Percentiles rank a stretch among this genome's conserved stretches.
Evolutionary conservation across 1,140 invertebrate genomes (phyloP).

Genomic region (Pemphigus obesinymphae): DNA sequence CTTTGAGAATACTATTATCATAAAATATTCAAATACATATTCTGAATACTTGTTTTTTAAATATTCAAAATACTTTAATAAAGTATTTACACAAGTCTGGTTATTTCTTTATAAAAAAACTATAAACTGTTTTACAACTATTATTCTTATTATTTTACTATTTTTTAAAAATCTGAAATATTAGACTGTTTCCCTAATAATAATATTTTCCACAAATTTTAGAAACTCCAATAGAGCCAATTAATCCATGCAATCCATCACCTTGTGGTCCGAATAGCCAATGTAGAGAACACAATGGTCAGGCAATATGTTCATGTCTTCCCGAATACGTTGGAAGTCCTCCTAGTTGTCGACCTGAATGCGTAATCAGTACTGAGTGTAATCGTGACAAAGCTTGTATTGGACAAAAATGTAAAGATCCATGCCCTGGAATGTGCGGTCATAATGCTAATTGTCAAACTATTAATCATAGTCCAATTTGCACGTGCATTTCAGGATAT

Average conservation of each 20-base stretch:
- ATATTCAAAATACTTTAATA: too few species aligned
- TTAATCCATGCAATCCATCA: conserved; percentile 54
- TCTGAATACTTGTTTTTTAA: too few species aligned
- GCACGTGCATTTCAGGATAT: conserved; percentile 53
- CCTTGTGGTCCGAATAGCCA: conserved; percentile 56
- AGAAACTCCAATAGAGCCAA: conserved; percentile 46
- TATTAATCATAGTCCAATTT: conserved; percentile 53
- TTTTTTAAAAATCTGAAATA: too few species aligned
- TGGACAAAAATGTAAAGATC: conserved; percentile 54
- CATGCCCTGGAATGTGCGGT: conserved; percentile 56
- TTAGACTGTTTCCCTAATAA: too few species aligned
- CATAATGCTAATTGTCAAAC: conserved; percentile 52
- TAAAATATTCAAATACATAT: too few species aligned
- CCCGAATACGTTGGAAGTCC: conserved; percentile 52
- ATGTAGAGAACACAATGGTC: conserved; percentile 53
- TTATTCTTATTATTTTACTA: too few species aligned
- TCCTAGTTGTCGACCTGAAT: conserved; percentile 53
- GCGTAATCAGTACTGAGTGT: conserved; percentile 54
- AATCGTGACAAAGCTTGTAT: conserved; percentile 52
- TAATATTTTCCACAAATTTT: too few species aligned
- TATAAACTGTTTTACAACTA: too few species aligned
- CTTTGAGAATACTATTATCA: too few species aligned
- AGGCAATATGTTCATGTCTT: conserved; percentile 54
- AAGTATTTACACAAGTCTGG: too few species aligned
- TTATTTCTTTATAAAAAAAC: too few species aligned